Evolutionary conservation across 2,797 vertebrate species (phyloP).

Genomic region (Clarias pachynema): DNA sequence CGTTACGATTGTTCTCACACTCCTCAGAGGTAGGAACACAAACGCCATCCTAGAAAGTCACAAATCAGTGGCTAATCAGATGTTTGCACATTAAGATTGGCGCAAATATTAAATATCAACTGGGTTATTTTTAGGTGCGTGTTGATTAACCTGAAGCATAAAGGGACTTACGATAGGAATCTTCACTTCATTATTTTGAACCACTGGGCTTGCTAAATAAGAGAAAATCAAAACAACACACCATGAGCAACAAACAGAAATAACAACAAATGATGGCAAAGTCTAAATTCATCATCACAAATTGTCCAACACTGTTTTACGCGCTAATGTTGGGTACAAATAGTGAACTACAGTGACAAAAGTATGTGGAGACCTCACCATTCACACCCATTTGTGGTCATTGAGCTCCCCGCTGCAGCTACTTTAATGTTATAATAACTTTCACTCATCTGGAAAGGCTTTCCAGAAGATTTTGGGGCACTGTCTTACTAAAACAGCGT

Average conservation of each 20-base stretch:
- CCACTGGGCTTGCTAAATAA: slow-evolving; percentile 61
- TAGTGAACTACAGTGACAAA: neutral
- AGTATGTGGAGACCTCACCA: neutral
- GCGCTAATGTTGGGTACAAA: neutral
- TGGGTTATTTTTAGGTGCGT: neutral
- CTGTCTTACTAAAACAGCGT: neutral
- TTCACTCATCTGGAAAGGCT: neutral
- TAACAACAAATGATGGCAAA: neutral
- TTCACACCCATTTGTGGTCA: neutral
- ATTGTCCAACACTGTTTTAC: neutral
- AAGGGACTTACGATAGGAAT: slow-evolving; percentile 75
- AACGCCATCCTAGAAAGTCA: slow-evolving; percentile 63
- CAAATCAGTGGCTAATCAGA: neutral
- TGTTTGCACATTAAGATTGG: neutral
- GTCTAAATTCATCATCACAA: neutral
- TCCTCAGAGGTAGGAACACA: slow-evolving; percentile 71
- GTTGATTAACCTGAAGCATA: neutral
- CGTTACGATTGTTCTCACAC: slow-evolving; percentile 73
- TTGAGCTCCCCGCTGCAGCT: neutral
- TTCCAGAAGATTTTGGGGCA: neutral
- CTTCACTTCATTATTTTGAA: slow-evolving; percentile 72
- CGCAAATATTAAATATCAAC: too few relatives aligned
- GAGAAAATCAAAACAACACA: slow-evolving; percentile 16
- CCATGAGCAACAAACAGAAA: neutral
- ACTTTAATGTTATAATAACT: neutral